Evolutionary conservation across 1,140 invertebrate species (phyloP).

Genomic region (Caenorhabditis inopinata): DNA sequence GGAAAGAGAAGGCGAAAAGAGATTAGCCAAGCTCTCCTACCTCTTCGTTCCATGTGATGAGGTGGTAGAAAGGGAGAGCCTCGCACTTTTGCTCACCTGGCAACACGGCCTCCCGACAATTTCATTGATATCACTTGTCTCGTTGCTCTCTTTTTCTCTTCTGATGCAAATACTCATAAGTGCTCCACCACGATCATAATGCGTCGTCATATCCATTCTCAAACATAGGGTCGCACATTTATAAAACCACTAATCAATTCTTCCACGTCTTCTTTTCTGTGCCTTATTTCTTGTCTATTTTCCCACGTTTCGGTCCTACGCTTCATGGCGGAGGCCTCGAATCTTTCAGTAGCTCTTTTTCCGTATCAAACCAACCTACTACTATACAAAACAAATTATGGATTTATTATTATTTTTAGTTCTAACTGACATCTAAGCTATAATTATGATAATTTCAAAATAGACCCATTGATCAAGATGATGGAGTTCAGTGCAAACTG

Average conservation of each 20-base stretch:
- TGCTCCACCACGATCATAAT: not conserved
- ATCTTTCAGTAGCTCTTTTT: not conserved
- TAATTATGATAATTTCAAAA: too few species aligned
- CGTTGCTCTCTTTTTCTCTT: not conserved
- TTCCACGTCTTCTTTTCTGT: not conserved
- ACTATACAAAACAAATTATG: too few species aligned
- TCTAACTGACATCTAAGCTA: too few species aligned
- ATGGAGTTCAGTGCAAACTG: too few species aligned
- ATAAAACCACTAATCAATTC: slow-evolving; percentile 20
- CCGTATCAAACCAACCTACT: too few species aligned
- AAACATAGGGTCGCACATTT: not conserved
- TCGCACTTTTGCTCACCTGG: not conserved
- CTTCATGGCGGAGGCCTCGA: not conserved
- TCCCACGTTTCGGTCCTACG: not conserved
- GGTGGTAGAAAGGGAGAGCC: not conserved
- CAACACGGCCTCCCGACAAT: not conserved
- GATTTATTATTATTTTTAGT: too few species aligned
- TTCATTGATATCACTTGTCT: not conserved
- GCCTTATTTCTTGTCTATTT: not conserved
- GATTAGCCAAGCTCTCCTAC: not conserved
- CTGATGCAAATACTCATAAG: not conserved
- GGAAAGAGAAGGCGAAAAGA: not conserved
- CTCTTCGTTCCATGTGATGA: not conserved
- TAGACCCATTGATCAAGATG: too few species aligned
- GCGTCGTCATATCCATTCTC: not conserved